A percentile compares a stretch with the other conserved stretches of the same genome.
Evolutionary conservation across 2,113 vertebrate genomes (phyloP).

Genomic region (Nothocercus julius): DNA sequence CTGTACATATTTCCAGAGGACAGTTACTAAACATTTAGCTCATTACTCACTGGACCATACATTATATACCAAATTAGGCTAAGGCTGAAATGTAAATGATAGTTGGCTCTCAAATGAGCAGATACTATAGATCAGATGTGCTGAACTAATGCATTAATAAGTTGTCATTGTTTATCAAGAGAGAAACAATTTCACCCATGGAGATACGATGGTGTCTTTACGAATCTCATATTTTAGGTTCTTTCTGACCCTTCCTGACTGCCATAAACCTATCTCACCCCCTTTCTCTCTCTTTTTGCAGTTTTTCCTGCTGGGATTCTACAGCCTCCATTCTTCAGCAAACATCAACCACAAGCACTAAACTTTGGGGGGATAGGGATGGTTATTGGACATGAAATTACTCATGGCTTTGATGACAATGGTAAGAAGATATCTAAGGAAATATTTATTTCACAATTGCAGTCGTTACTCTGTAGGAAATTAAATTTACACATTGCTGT

Average conservation of each 20-base stretch:
- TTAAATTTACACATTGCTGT: accelerated
- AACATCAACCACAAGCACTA: constrained; percentile 92
- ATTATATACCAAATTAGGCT: not conserved
- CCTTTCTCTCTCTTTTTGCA: constrained; percentile 52
- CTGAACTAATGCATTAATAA: constrained; percentile 30
- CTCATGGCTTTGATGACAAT: constrained; percentile 96
- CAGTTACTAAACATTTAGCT: not conserved
- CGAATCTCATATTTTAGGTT: not conserved
- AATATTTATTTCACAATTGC: not conserved
- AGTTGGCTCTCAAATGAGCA: not conserved
- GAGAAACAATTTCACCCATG: not conserved
- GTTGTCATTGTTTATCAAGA: not conserved
- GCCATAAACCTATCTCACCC: not conserved
- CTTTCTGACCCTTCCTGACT: not conserved
- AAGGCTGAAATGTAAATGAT: not conserved
- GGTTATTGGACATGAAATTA: constrained; percentile 98
- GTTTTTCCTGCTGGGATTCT: constrained; percentile 97
- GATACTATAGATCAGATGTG: not conserved
- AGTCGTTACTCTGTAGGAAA: not conserved
- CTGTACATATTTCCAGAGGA: not conserved
- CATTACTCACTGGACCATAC: not conserved
- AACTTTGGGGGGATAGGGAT: constrained; percentile 97
- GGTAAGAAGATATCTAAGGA: constrained; percentile 74
- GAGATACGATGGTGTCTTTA: not conserved
- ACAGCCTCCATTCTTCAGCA: constrained; percentile 96